Evolutionary conservation across 2,113 vertebrate genomes (phyloP).

Genomic region (Reinhardtius hippoglossoides): DNA sequence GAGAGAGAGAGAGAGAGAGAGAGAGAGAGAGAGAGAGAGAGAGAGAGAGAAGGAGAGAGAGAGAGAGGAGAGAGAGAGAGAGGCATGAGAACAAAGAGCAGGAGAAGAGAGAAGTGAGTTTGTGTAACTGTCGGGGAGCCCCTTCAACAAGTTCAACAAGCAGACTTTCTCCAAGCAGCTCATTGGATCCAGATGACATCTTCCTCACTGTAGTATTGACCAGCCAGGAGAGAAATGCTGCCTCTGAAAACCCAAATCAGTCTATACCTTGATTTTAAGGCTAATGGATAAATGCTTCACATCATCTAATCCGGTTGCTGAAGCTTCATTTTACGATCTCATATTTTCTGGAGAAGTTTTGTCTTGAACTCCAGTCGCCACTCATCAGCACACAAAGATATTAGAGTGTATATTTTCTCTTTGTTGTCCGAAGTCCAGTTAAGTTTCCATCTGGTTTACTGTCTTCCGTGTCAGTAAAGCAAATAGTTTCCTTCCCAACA

Average conservation of each 20-base stretch:
- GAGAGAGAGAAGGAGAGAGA: neutral
- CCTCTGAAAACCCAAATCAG: constrained; percentile 39
- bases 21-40: constrained; percentile 21
- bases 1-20: constrained; percentile 12
- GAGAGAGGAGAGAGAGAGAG: too few relatives aligned
- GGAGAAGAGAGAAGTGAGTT: constrained; percentile 44
- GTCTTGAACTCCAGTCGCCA: neutral
- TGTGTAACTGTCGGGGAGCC: constrained; percentile 67
- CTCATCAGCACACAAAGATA: neutral
- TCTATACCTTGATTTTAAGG: constrained; percentile 40
- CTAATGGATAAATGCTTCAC: neutral
- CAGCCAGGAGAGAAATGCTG: constrained; percentile 24
- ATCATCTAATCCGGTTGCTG: neutral
- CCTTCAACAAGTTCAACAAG: constrained; percentile 65
- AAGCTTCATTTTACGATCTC: neutral
- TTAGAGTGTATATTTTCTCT: constrained; percentile 21
- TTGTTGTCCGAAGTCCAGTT: constrained; percentile 26
- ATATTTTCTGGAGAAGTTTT: neutral
- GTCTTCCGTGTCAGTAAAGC: constrained; percentile 16
- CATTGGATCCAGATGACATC: constrained; percentile 76
- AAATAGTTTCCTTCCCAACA: constrained; percentile 43
- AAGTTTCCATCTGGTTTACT: constrained; percentile 36
- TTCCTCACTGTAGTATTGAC: constrained; percentile 45
- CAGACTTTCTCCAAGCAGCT: constrained; percentile 58
- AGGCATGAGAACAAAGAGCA: constrained; percentile 27